Percentiles rank a stretch among this genome's conserved stretches.
These are phyloP conservation scores for Berghia stephanieae DNA, from an alignment of 1,140 invertebrate species.

Conservation along the genomic window DNA sequence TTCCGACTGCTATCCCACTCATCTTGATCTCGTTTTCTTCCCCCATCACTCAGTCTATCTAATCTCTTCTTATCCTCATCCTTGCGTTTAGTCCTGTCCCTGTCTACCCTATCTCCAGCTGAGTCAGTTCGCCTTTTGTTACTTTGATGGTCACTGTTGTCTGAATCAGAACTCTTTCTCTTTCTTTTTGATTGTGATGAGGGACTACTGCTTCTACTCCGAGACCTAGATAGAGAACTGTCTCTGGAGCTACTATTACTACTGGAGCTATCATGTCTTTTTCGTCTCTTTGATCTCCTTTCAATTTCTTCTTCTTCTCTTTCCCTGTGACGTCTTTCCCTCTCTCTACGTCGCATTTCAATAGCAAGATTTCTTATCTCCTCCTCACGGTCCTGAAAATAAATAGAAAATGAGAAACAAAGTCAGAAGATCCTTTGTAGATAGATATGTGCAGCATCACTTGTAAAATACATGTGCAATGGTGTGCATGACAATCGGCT, in stretches of 20 bases:
- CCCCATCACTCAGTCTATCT: no score
- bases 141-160: slow-evolving; percentile 11
- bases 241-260: slow-evolving; percentile 23
- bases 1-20: no score
- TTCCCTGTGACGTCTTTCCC: slow-evolving; percentile 57
- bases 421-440: not conserved
- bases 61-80: no score
- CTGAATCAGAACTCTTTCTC: not conserved
- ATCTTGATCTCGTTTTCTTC: no score
- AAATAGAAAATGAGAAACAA: slow-evolving; percentile 11
- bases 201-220: slow-evolving; percentile 13
- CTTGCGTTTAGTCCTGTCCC: not conserved
- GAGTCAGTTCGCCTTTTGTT: not conserved
- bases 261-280: not conserved
- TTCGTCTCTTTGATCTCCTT: not conserved
- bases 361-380: slow-evolving; percentile 52
- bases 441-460: not conserved
- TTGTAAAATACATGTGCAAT: no score
- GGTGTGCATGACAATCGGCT: no score
- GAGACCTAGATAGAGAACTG: slow-evolving; percentile 6
- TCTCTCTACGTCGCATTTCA: slow-evolving; percentile 59
- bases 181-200: not conserved
- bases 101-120: not conserved
- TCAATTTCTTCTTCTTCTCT: slow-evolving; percentile 41
- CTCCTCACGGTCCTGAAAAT: slow-evolving; percentile 56